Conservation (phyloP, 2,113 vertebrate genomes). For the Boulengeromyrus knoepffleri region DNA sequence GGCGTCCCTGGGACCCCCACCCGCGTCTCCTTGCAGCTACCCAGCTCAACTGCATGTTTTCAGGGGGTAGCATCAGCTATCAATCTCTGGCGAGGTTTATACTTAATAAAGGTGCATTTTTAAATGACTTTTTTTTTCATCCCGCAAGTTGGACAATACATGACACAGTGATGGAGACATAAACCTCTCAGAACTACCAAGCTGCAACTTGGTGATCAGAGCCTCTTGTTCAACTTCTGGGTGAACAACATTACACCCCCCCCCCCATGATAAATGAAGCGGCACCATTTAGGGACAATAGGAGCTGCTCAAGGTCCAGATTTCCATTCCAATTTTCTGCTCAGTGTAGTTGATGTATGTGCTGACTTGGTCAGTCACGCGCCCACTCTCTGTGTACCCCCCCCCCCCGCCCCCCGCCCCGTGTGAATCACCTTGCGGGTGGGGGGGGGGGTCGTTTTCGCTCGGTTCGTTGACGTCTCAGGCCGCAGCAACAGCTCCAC, state of each 20-base stretch:
- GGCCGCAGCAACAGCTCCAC: not conserved
- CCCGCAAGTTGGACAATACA: not conserved
- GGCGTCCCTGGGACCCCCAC: not conserved
- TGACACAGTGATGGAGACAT: not conserved
- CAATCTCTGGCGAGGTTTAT: not conserved
- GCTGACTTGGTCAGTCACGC: conserved; percentile 38
- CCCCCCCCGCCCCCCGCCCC: too few relatives aligned
- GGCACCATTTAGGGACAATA: conserved; percentile 59
- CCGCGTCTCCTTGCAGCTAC: not conserved
- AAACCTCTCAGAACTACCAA: not conserved
- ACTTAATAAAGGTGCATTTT: not conserved
- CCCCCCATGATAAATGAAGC: conserved; percentile 64
- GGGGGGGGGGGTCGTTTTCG: conserved; percentile 17
- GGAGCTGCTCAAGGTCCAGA: conserved; percentile 63
- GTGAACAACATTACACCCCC: conserved; percentile 35
- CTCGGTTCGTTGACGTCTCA: not conserved
- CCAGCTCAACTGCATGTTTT: not conserved
- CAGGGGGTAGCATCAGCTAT: not conserved
- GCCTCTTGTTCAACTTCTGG: conserved; percentile 29
- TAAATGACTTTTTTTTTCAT: not conserved
- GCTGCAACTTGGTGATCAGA: not conserved
- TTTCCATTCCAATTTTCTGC: conserved; percentile 74
- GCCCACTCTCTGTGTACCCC: not conserved
- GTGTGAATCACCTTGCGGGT: conserved; percentile 29
- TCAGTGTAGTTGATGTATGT: conserved; percentile 70